Evolutionary conservation across 1,140 invertebrate genomes (phyloP).

Genomic region (Meloidogyne floridensis): DNA sequence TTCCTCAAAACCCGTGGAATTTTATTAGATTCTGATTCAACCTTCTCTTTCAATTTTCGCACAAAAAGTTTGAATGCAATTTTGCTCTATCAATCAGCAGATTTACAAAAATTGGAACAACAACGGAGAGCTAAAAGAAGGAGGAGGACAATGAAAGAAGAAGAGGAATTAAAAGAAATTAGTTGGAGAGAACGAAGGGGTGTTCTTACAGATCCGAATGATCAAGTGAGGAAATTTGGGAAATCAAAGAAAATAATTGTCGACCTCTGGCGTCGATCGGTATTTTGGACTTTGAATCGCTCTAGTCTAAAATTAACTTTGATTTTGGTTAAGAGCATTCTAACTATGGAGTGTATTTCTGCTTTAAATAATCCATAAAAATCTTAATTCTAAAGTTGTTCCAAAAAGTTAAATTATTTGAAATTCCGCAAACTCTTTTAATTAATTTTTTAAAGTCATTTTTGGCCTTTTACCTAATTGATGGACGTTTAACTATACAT

Average conservation of each 20-base stretch:
- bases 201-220: not conserved
- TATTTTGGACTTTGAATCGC: too few species aligned
- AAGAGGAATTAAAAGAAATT: not conserved
- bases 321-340: too few species aligned
- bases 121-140: conserved; percentile 24
- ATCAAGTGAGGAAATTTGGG: not conserved
- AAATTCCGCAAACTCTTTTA: not conserved
- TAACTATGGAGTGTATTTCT: too few species aligned
- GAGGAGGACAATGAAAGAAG: conserved; percentile 27
- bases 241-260: too few species aligned
- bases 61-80: conserved; percentile 60
- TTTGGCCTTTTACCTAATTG: conserved; percentile 60
- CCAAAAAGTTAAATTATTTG: too few species aligned
- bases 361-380: too few species aligned
- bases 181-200: not conserved
- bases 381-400: too few species aligned
- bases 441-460: conserved; percentile 36
- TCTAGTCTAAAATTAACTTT: too few species aligned
- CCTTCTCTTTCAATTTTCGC: conserved; percentile 59
- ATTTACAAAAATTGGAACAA: conserved; percentile 28
- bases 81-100: conserved; percentile 58
- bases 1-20: conserved; percentile 47
- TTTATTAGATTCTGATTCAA: conserved; percentile 34
- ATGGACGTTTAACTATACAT: conserved; percentile 57
- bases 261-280: too few species aligned